Conservation (phyloP, 2,113 vertebrate genomes). For the Lasiurus borealis region DNA sequence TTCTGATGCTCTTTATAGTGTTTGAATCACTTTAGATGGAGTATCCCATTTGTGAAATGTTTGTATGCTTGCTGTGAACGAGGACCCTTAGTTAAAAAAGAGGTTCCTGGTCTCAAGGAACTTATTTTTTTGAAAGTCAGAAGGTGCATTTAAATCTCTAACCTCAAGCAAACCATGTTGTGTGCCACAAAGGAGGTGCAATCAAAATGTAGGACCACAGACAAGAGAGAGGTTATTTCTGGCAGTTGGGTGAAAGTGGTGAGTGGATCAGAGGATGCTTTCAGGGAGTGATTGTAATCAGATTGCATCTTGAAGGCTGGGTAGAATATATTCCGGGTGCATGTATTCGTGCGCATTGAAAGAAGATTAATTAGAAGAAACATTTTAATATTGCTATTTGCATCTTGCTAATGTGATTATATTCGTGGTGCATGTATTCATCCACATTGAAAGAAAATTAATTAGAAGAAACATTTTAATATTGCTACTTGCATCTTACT, state of each 20-base stretch:
- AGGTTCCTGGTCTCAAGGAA: neutral
- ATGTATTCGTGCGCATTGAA: too few species aligned
- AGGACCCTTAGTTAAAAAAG: conserved; percentile 6
- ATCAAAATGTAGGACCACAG: neutral
- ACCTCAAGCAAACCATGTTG: neutral
- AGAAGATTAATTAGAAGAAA: too few species aligned
- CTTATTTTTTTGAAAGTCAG: conserved; percentile 6
- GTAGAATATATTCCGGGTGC: neutral
- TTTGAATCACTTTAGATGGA: neutral
- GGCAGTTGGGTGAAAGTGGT: neutral
- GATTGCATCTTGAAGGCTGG: conserved; percentile 18
- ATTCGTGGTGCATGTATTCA: neutral
- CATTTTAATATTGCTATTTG: too few species aligned
- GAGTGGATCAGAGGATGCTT: neutral
- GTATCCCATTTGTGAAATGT: conserved; percentile 32
- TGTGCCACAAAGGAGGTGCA: neutral
- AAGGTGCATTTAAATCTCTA: conserved; percentile 10
- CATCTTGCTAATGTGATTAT: neutral
- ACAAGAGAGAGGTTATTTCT: conserved; percentile 27
- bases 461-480: too few species aligned
- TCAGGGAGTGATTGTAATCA: neutral
- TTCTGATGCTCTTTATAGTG: neutral
- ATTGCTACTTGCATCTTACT: too few species aligned
- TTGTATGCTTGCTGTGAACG: conserved; percentile 8
- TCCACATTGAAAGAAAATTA: too few species aligned